Base-by-base conservation (phyloP, 2,113 vertebrate species). In the Emydura subglobosa region DNA sequence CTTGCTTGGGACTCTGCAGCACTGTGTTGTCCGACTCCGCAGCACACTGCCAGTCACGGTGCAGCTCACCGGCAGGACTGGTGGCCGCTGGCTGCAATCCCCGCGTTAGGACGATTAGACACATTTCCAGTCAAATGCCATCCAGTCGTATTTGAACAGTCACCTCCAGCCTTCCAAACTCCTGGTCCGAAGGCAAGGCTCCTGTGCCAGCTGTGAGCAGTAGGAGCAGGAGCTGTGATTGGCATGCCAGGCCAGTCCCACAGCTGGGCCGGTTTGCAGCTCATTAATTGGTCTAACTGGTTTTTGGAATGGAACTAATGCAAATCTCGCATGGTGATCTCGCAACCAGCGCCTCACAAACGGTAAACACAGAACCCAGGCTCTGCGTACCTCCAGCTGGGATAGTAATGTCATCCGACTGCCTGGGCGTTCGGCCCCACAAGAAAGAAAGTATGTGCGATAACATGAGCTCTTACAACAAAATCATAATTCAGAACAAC, bases 21-120 rank as follows among this genome's bases (percentile, higher is more conserved):
- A 25, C 16, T 47, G 51, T 39, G 14, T 0, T 0, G 78, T 7
- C 42, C 13, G 1, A 7, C 9, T 65, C 31, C 82, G 78, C 57
- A 84, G 31, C 9, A 7, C 24, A 19, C 13, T 9, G 80, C 39
- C 80, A 82, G 81, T 24, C 19, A 16, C 6, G 57, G 24, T 44
- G 24, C 54, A 44, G 39, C 53, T 57, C 53, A 5, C n/a, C 21
- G 39, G 6, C 51, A 1, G 24, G 80, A 39, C 9, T 44, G 53
- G 44, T 11, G 39, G 81, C 81, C 39, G 10, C 24, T 12, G 39
- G 54, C 42, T 31, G 81, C 54, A 59, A 25, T 29, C 54, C 39
- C 74, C 27, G 11, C 10, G 39, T 44, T 31, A 82, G 39, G 54
- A 44, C 59, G 39, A 82, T 47, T 31, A 44, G 42, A 59, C 19